Base-by-base conservation (phyloP, 1,140 invertebrate species). In the Apis laboriosa region DNA sequence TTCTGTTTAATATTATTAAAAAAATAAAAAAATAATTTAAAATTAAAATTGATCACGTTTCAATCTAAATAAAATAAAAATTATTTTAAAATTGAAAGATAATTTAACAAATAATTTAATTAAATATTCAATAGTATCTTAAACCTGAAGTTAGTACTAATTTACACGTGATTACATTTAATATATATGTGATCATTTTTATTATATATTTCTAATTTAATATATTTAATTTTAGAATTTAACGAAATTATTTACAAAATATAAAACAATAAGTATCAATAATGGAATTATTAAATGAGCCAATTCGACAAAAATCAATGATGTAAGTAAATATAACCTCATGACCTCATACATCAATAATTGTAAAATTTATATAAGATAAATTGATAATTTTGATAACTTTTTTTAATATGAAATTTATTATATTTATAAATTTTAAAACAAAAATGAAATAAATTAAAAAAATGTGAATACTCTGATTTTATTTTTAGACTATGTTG, bases 401-500 rank as follows among this genome's bases (percentile, higher is more conserved):
- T 64, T 58, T 34, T 70, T 70, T 24, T 28, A 24, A 51, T 70
- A 2, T 66, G 17, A 66, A 17, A 17, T 28, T 34, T 34, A 12
- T 34, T 15, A 15, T 51, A 68, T 49, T 49, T 68, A 51, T 66
- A 43, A 66, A 11, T 66, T 66, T 43, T 4, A 3, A n/a, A 66
- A 19, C 5, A 9, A 15, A 9, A 21, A 21, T 43, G 11, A 19
- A 12, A 43, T 43, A 43, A 43, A 43, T 24, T 15, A 17, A 49
- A 24, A 24, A 17, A 2, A 9, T 24, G 0, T 70, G 9, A 3
- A 13, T 24, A 43, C 34, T 64, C 1, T 70, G 24, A 49, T 72
- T 51, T 3, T 11, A 8, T 75, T 67, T 53, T 7, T 43, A 81
- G 79, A 61, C 70, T 82, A 61, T 98, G 97, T 90, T 98, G 97